A percentile compares a stretch with the other conserved stretches of the same genome.
Evolutionary conservation across 2,113 vertebrate genomes (phyloP).

Genomic region (Hoplias malabaricus): DNA sequence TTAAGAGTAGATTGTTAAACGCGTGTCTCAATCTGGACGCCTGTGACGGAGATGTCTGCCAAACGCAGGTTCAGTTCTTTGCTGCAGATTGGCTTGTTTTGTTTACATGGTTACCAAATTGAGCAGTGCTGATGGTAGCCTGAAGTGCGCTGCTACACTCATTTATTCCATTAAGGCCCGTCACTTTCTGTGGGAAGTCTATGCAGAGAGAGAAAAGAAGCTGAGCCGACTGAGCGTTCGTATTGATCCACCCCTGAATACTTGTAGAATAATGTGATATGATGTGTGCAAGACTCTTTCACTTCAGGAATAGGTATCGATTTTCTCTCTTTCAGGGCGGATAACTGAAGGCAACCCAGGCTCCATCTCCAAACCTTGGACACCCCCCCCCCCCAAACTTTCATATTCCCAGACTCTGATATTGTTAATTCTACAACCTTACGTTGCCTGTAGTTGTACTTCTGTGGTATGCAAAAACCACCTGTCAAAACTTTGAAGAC

Average conservation of each 20-base stretch:
- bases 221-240: neutral
- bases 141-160: neutral
- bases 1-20: neutral
- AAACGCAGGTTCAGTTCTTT: neutral
- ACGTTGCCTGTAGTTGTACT: neutral
- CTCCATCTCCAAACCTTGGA: neutral
- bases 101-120: neutral
- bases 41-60: neutral
- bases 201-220: neutral
- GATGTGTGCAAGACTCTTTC: neutral
- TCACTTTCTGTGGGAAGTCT: neutral
- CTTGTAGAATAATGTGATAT: constrained; percentile 1
- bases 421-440: neutral
- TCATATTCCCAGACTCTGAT: neutral
- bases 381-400: neutral
- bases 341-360: neutral
- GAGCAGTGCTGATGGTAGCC: neutral
- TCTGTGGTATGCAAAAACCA: neutral
- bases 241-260: neutral
- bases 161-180: neutral
- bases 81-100: neutral
- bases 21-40: neutral
- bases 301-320: neutral
- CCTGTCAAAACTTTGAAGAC: neutral
- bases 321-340: neutral